Evolutionary conservation across 2,797 vertebrate species (phyloP).

Genomic region (Epinephelus awoara): DNA sequence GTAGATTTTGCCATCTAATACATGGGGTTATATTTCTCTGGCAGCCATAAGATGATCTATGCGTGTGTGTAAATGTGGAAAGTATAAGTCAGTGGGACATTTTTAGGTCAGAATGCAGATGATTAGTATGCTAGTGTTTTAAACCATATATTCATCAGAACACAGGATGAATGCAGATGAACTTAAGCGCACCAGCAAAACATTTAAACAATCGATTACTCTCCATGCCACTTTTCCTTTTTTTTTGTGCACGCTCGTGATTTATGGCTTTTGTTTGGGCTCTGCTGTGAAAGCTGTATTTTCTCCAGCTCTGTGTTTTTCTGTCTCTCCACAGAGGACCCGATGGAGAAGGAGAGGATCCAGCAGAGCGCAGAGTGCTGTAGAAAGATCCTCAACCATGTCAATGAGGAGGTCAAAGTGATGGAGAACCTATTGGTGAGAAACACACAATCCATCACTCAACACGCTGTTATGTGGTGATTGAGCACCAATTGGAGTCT

Average conservation of each 20-base stretch:
- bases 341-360: constrained; percentile 84
- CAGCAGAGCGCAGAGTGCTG: constrained; percentile 91
- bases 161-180: constrained; percentile 8
- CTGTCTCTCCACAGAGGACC: constrained; percentile 81
- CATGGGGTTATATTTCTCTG: background rate
- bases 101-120: background rate
- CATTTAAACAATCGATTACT: constrained; percentile 28
- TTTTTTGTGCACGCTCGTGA: constrained; percentile 25
- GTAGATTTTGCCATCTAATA: background rate
- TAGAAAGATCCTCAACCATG: constrained; percentile 93
- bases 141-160: background rate
- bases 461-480: constrained; percentile 42
- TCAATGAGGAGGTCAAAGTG: constrained; percentile 92
- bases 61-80: constrained; percentile 2
- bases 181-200: constrained; percentile 25
- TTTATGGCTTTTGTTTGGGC: constrained; percentile 53
- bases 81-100: background rate
- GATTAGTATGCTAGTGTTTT: background rate
- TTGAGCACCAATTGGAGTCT: constrained; percentile 50
- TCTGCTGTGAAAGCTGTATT: constrained; percentile 49
- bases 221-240: background rate
- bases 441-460: constrained; percentile 49
- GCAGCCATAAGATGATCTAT: background rate
- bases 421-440: constrained; percentile 95
- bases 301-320: constrained; percentile 43